Evolutionary conservation across 1,140 invertebrate genomes (phyloP).

Genomic region (Linepithema humile): DNA sequence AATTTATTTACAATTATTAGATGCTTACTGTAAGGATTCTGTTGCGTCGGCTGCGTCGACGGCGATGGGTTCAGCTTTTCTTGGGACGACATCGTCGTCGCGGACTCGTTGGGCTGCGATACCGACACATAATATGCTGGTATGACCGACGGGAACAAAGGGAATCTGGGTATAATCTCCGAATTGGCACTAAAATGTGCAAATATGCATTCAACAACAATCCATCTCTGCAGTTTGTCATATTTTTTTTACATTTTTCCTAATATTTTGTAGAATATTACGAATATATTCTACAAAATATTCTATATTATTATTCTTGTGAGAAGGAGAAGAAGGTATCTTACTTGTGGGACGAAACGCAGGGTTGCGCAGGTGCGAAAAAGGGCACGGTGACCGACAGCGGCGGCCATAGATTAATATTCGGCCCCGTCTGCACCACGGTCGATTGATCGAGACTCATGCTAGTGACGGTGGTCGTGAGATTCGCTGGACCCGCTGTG

Average conservation of each 20-base stretch:
- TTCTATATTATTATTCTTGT: not conserved
- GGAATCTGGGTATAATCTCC: slow-evolving; percentile 62
- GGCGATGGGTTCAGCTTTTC: slow-evolving; percentile 69
- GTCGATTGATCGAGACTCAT: slow-evolving; percentile 65
- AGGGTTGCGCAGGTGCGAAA: slow-evolving; percentile 76
- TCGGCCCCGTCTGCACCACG: slow-evolving; percentile 67
- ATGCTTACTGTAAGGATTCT: slow-evolving; percentile 75
- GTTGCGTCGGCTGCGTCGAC: slow-evolving; percentile 55
- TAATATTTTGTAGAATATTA: no score
- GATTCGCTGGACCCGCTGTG: slow-evolving; percentile 47
- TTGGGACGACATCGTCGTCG: slow-evolving; percentile 53
- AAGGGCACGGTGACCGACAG: slow-evolving; percentile 85
- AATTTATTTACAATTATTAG: not conserved
- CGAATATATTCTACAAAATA: not conserved
- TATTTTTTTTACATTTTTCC: not conserved
- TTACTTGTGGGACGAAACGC: slow-evolving; percentile 67
- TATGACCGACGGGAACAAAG: slow-evolving; percentile 82
- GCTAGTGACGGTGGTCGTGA: slow-evolving; percentile 52
- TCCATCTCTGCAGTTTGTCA: not conserved
- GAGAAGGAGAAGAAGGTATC: not conserved
- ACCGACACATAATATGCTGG: slow-evolving; percentile 87
- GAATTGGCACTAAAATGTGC: slow-evolving; percentile 50
- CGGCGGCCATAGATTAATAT: slow-evolving; percentile 86
- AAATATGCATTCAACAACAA: not conserved
- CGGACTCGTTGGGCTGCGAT: slow-evolving; percentile 62